Percentiles rank a stretch among this genome's conserved stretches.
These are phyloP conservation scores for Hydrolagus affinis DNA, from an alignment of 2,113 vertebrate genomes.

Conservation along the genomic window DNA sequence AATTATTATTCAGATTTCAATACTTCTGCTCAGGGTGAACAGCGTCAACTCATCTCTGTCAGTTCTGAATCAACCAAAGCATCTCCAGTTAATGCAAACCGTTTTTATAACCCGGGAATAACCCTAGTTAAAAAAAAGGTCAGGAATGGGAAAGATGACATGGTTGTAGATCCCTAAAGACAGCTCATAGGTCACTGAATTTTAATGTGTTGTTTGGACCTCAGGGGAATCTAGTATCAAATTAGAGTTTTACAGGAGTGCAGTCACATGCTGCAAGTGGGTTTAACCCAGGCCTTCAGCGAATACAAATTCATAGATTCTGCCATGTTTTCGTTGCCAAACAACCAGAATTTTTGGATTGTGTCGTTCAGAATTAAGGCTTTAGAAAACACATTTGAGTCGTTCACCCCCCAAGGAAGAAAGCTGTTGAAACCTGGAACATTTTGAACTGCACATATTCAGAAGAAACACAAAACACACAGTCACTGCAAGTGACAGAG, in stretches of 20 bases:
- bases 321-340: neutral
- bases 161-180: slow-evolving; percentile 13
- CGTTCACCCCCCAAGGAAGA: no score
- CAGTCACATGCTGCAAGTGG: neutral
- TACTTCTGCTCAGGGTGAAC: neutral
- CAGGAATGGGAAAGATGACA: slow-evolving; percentile 24
- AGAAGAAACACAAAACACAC: no score
- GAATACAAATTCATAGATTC: neutral
- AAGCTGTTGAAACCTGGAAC: no score
- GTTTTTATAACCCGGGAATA: slow-evolving; percentile 14
- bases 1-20: slow-evolving; percentile 23
- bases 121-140: slow-evolving; percentile 23
- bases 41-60: slow-evolving; percentile 9
- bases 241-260: neutral
- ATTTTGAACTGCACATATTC: no score
- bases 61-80: slow-evolving; percentile 20
- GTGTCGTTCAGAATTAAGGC: neutral
- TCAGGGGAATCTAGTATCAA: neutral
- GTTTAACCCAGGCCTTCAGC: neutral
- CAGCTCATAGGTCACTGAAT: slow-evolving; percentile 13
- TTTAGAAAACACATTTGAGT: neutral
- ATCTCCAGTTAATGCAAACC: slow-evolving; percentile 7
- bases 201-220: neutral
- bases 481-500: no score
- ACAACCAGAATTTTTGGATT: neutral